These are phyloP conservation scores for Acestrorhynchus altus DNA, from an alignment of 2,797 vertebrate species.

Conservation along the genomic window DNA sequence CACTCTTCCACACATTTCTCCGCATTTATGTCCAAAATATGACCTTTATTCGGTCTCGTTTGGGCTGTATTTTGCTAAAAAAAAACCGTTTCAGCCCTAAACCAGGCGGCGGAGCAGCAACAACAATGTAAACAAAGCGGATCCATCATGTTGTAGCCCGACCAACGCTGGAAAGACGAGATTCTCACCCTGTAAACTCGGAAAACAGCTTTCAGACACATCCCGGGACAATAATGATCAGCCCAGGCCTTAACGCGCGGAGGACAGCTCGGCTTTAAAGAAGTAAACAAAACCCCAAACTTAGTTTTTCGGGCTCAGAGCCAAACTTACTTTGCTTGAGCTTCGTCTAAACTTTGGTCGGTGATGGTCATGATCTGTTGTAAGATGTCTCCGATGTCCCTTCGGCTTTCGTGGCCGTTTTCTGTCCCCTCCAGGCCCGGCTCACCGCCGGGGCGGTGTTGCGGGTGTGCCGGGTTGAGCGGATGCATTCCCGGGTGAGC, in stretches of 20 bases:
- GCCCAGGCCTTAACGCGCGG: no score
- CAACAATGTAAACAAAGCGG: constrained; percentile 29
- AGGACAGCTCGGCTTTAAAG: no score
- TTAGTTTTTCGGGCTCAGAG: constrained; percentile 48
- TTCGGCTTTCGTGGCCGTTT: constrained; percentile 84
- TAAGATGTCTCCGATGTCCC: constrained; percentile 92
- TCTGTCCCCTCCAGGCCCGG: constrained; percentile 84
- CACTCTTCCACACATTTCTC: no score
- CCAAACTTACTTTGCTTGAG: constrained; percentile 89
- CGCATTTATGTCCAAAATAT: no score
- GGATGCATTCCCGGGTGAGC: constrained; percentile 80
- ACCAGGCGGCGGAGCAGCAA: constrained; percentile 18
- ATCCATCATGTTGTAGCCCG: background rate
- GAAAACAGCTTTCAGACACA: no score
- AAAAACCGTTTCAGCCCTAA: no score
- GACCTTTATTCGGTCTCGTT: no score
- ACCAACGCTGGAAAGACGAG: background rate
- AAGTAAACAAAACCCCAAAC: background rate
- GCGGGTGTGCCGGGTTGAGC: constrained; percentile 73
- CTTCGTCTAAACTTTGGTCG: constrained; percentile 96
- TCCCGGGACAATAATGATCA: no score
- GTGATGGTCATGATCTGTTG: constrained; percentile 97
- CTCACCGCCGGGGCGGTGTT: constrained; percentile 76
- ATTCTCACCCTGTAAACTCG: background rate
- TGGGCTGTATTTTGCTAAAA: no score